Evolutionary conservation across 2,888 invertebrate species (phyloP), one percentile per base, ranked within the genome.

Genomic region (Drosophila kanekoi): DNA sequence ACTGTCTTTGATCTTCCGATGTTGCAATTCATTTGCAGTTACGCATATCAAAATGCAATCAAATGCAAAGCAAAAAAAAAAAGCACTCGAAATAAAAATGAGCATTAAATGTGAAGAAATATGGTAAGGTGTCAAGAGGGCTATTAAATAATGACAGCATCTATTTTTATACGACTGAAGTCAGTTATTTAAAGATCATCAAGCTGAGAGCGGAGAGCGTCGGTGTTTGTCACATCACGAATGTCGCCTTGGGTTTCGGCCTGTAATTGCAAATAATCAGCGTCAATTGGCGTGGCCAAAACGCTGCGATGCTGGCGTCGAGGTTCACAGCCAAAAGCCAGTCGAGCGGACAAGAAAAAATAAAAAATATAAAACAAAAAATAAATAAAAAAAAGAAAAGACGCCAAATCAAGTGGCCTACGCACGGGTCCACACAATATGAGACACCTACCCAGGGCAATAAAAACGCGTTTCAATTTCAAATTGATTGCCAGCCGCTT

Each of bases 401-500:
- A 60, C 51, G 35, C 35, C 20, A 57, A 59, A 45, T 64, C 59
- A 71, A 67, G 61, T 83, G 77, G 81, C 89, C 89, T 87, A 85
- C 89, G 87, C 85, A 79, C 62, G 61, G 65, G 69, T 59, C 56
- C 40, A 59, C 14, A 53, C 16, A 45, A 23, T 16, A 43, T 58
- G 43, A 57, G 75, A 81, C 77, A 77, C 74, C 70, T 65, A 67
- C 71, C 76, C 68, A 73, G 75, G 57, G 76, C 64, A 74, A 76
- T 73, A 79, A 78, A 81, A 83, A 81, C 74, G 73, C 85, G 89
- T 84, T 85, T 85, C 85, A 87, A 85, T 85, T 85, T 85, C 85
- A 89, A 85, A 85, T 89, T 85, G 81, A 87, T 85, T 89, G 87
- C 79, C 87, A 77, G 79, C 69, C 72, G 77, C 61, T 70, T 82